Evolutionary conservation across 2,888 invertebrate species (phyloP).

Genomic region (Standfussiana lucernea): DNA sequence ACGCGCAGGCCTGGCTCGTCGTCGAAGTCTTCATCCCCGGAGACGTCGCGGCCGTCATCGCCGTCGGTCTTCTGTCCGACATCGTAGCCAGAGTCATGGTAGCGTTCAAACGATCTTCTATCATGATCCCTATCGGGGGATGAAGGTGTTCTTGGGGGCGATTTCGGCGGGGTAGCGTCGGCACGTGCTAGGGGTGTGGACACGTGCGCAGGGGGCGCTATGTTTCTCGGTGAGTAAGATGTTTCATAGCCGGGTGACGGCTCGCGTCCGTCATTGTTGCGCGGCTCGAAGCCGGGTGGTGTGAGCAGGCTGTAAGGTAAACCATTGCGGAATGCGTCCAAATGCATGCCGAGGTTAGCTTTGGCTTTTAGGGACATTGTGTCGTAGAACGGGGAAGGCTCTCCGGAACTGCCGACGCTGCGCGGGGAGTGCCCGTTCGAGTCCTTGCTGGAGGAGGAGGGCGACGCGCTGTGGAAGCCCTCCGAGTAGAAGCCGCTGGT

Average conservation of each 20-base stretch:
- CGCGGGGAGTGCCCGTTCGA: constrained; percentile 88
- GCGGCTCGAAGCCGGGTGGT: constrained; percentile 90
- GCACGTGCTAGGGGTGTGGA: constrained; percentile 83
- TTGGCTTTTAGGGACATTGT: constrained; percentile 84
- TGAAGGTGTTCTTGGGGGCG: constrained; percentile 83
- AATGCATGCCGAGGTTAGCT: constrained; percentile 85
- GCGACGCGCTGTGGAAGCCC: constrained; percentile 91
- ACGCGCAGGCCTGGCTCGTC: constrained; percentile 91
- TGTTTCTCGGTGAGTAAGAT: constrained; percentile 81
- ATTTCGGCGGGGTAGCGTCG: constrained; percentile 87
- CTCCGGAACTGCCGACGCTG: constrained; percentile 85
- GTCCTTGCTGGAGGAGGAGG: constrained; percentile 90
- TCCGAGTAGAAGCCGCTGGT: constrained; percentile 92
- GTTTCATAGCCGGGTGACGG: constrained; percentile 81
- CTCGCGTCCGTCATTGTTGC: constrained; percentile 80
- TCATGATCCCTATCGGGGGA: constrained; percentile 82
- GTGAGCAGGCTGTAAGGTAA: constrained; percentile 91
- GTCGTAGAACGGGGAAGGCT: constrained; percentile 85
- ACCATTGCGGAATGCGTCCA: constrained; percentile 84
- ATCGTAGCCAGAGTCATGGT: constrained; percentile 89
- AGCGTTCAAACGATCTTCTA: constrained; percentile 83
- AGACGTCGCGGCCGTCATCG: constrained; percentile 88
- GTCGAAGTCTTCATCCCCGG: constrained; percentile 88
- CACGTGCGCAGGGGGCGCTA: constrained; percentile 81
- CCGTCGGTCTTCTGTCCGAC: constrained; percentile 80